Percentiles rank a stretch among this genome's conserved stretches.
phyloP scores from a whole-genome alignment of 2,888 invertebrate genomes.

The Spicauda simplicius region DNA sequence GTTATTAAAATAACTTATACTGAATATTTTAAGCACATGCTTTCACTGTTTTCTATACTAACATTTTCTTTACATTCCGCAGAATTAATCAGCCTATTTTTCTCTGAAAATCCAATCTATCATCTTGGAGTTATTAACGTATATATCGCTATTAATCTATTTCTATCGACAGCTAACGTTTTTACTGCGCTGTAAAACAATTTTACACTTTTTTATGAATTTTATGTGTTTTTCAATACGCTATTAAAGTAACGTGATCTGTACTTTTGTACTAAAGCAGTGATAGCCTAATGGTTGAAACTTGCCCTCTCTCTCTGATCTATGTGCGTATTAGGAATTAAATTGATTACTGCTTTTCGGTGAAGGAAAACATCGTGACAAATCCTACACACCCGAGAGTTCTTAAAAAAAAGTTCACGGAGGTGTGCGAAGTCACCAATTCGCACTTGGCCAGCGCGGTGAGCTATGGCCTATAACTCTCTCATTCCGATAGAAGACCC shows the following conservation, averaged over 20 bases:
- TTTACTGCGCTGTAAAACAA: slow-evolving; percentile 5
- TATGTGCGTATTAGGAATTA: no score
- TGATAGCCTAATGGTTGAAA: no score
- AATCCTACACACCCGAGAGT: no score
- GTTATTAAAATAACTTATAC: neutral
- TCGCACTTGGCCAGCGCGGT: no score
- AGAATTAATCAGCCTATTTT: neutral
- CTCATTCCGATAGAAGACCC: no score
- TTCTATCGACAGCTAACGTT: slow-evolving; percentile 5
- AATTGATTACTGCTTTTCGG: no score
- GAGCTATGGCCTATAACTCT: no score
- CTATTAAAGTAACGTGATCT: slow-evolving; percentile 10
- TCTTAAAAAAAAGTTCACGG: no score
- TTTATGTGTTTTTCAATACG: slow-evolving; percentile 5
- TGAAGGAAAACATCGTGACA: no score
- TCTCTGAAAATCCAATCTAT: neutral
- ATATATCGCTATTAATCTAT: slow-evolving; percentile 3
- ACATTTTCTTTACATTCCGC: neutral
- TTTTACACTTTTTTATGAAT: neutral
- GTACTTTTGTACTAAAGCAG: neutral
- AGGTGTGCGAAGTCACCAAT: no score
- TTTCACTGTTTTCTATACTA: neutral
- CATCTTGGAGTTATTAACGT: neutral
- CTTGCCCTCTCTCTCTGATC: no score
- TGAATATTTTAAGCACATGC: neutral